Evolutionary conservation across 2,113 vertebrate species (phyloP), one percentile per base, ranked within the genome.

Genomic region (Rhodinocichla rosea): DNA sequence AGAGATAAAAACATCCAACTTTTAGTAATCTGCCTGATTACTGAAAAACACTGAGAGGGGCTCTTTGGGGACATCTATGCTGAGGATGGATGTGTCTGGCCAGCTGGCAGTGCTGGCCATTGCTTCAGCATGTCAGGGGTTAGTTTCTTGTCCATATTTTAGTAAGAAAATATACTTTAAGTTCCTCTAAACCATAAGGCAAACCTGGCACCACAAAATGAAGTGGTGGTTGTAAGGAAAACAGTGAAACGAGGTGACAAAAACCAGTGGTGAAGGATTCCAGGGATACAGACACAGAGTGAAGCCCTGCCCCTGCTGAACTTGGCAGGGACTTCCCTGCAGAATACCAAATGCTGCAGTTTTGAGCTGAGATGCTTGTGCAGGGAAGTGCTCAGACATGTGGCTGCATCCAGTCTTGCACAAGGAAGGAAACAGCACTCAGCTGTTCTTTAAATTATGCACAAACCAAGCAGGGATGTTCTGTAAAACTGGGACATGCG

Each of bases 161-260:
- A 79, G 20, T 57, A 33, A 63, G 23, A 71, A 85, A 82, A 83
- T 35, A 9, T 2, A 6, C 7, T 49, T 69, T 11, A 10, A 26
- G 4, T 40, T 65, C 42, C 28, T 73, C 42, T 44, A 53, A 69
- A 26, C 24, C n/a, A 26, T 0, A 45, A 28, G 35, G 23, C 3
- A 71, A 45, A 40, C 10, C 12, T 74, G 2, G 0, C 9, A 39
- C 15, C 21, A 19, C 24, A 16, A 56, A 91, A 49, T 3, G 24
- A 45, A 69, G 73, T 0, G 0, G 13, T 1, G 1, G 32, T 13
- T 73, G 9, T 56, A 30, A 56, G 13, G 80, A 19, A 50, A 86
- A 16, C 9, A 39, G 39, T n/a, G 65, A n/a, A 77, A 78, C 0
- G 0, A 55, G 30, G 39, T 37, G 52, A 20, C 3, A 4, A 13